phyloP scores from a whole-genome alignment of 2,113 vertebrate genomes.

The Serilophus lunatus region DNA sequence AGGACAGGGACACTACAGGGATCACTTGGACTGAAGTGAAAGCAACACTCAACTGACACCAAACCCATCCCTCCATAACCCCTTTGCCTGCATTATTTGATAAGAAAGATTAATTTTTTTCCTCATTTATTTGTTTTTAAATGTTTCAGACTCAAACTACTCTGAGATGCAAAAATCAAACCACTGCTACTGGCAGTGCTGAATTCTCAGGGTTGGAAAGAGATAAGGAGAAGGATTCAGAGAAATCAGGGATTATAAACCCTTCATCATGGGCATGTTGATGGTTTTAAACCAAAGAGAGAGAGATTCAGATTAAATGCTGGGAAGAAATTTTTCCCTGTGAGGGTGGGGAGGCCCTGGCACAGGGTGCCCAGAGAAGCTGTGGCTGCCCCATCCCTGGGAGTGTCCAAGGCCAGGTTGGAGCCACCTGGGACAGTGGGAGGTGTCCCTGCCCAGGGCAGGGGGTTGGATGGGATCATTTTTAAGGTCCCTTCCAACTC shows the following conservation, averaged over 20 bases:
- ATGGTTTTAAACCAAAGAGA: background rate
- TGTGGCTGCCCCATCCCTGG: background rate
- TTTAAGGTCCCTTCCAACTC: background rate
- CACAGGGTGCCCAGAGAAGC: background rate
- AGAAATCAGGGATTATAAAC: background rate
- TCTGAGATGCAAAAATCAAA: background rate
- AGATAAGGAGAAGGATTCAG: background rate
- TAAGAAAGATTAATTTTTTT: background rate
- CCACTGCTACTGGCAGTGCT: background rate
- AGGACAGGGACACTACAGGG: background rate
- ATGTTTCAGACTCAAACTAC: background rate
- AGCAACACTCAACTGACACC: background rate
- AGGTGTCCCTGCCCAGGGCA: background rate
- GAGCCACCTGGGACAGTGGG: background rate
- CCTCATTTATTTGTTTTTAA: background rate
- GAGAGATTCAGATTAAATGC: background rate
- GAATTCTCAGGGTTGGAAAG: background rate
- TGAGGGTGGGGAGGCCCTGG: background rate
- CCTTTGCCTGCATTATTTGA: background rate
- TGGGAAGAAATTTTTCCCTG: background rate
- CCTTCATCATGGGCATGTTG: background rate
- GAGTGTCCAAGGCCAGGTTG: background rate
- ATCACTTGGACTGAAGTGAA: background rate
- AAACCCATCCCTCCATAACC: background rate
- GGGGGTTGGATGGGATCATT: fast-evolving